phyloP scores from a whole-genome alignment of 2,888 invertebrate species.

The Drosophila glabriapex region DNA sequence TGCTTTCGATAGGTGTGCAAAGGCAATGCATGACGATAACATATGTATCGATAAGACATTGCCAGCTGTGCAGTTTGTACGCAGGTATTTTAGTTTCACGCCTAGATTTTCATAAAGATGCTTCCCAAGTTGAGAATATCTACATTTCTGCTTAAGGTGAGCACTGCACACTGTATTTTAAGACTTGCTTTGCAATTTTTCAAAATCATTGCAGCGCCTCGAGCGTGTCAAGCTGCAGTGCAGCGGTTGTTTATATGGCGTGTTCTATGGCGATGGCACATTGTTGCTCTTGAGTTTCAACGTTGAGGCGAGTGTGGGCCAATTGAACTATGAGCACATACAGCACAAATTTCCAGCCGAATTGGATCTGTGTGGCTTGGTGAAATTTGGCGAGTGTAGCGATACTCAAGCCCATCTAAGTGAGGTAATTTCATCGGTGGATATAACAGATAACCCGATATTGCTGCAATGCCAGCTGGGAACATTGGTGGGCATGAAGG shows the following conservation, averaged over 20 bases:
- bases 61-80: constrained; percentile 73
- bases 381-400: constrained; percentile 88
- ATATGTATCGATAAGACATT: constrained; percentile 44
- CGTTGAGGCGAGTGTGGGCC: constrained; percentile 88
- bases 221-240: constrained; percentile 88
- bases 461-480: constrained; percentile 87
- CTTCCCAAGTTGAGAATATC: constrained; percentile 91
- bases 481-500: constrained; percentile 87
- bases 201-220: constrained; percentile 87
- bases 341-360: constrained; percentile 90
- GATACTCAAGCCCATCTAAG: constrained; percentile 88
- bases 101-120: constrained; percentile 85
- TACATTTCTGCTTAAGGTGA: constrained; percentile 90
- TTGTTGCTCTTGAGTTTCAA: constrained; percentile 90
- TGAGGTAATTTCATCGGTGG: constrained; percentile 89
- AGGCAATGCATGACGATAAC: constrained; percentile 31
- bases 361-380: constrained; percentile 91
- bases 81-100: constrained; percentile 32
- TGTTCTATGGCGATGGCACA: constrained; percentile 90
- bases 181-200: background rate
- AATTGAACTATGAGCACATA: constrained; percentile 85
- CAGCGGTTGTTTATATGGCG: constrained; percentile 91
- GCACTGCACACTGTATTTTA: constrained; percentile 46
- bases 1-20: constrained; percentile 15
- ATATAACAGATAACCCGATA: constrained; percentile 92